Base-by-base conservation (phyloP, 1,140 invertebrate genomes). In the Teleopsis dalmanni region DNA sequence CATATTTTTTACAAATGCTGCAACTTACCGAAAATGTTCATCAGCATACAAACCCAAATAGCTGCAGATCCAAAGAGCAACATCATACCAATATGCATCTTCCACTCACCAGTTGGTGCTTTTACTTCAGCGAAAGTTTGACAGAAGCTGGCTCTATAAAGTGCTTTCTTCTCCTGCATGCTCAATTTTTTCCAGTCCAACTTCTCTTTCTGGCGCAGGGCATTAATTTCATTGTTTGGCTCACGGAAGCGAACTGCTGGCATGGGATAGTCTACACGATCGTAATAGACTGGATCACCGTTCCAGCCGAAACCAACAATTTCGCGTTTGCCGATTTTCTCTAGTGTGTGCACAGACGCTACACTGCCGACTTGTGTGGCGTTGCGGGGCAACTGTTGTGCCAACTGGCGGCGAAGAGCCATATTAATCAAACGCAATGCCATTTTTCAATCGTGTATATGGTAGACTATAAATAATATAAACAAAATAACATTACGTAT, bases 131-230 rank as follows among this genome's bases (percentile, higher is more conserved):
- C 79, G 69, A 91, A 93, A 9, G 95, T 98, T 69, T 92, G 87
- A 62, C 93, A 86, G 74, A 93, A 98, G 52, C 87, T 91, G 2
- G 85, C 82, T 59, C 95, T 79, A 75, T 98, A 98, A 13, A 98
- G 72, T 1, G 79, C 77, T 76, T 97, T 97, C 72, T 96, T 97
- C 59, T 98, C 95, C 57, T 93, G 88, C 0, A 88, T 60, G 5
- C 84, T 81, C 6, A 98, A 69, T 55, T 88, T 87, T 54, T 85
- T 88, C 95, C 95, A 98, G 66, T 97, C 93, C 26, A 88, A 91
- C 72, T 90, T 91, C 72, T 98, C 94, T 69, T 97, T 98, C 62
- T 91, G 81, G 52, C 82, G 79, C 34, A 98, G 74, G 26, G 79
- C 81, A 66, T 75, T 74, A 50, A 82, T 73, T 55, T 82, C 80